Evolutionary conservation across 2,113 vertebrate species (phyloP), one percentile per base, ranked within the genome.

Genomic region (Hydrolagus affinis): DNA sequence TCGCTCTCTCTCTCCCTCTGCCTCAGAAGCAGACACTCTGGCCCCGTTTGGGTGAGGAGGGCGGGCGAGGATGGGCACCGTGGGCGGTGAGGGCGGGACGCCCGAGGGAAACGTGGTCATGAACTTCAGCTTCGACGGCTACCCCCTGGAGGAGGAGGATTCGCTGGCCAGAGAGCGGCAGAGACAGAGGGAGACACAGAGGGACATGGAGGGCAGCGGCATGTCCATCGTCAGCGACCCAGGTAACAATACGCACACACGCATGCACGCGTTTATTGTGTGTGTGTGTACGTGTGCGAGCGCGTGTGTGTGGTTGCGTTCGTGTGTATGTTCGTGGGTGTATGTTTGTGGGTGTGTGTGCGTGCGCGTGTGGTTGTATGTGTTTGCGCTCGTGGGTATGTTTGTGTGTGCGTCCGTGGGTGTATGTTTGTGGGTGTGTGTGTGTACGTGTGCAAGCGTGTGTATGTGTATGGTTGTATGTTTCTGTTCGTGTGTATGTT

Each of bases 111-210:
- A 95, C 7, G 90, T 96, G 89, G 95, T 96, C 89, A 95, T 96
- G 93, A 97, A 97, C 93, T 98, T 95, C 91, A 96, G 96, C 91
- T 97, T 98, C 0, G 94, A 98, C 90, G 95, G 95, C 70, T 95
- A 96, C 91, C 96, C 95, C 90, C 93, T 96, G 91, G 97, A 98
- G 88, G 96, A 96, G 88, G 94, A 95, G 4, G 95, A 93, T 85
- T 92, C 93, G 86, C 92, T 89, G 68, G 86, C 89, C 0, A 95
- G 94, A 88, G 93, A 93, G 0, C 90, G 91, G 85, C 94, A 92
- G 1, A 93, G 95, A 91, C 94, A 95, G 90, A 28, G 70, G 6
- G n/a, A 80, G 62, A 93, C 95, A 91, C 94, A 95, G 90, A 28
- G 70, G 23, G n/a, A n/a, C n/a, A n/a, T n/a, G n/a, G n/a, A 80